Conservation (phyloP, 2,888 invertebrate genomes). For the Zelleria hepariella region DNA sequence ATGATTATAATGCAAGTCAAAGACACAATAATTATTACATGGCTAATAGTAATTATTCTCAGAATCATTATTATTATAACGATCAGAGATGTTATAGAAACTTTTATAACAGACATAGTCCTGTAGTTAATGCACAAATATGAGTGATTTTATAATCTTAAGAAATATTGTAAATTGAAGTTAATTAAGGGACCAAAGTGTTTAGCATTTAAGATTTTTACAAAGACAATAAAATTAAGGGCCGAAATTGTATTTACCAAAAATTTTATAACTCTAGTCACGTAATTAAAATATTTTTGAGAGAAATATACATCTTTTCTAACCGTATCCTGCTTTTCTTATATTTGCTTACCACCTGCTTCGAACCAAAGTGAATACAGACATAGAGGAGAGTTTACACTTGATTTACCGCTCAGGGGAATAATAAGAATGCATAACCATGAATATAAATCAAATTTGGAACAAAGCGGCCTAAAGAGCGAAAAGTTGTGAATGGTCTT, state of each 20-base stretch:
- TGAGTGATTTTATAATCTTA: slow-evolving; percentile 17
- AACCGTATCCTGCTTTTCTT: background rate
- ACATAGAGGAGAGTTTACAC: slow-evolving; percentile 21
- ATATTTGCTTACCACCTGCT: background rate
- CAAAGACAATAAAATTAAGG: background rate
- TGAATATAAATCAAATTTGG: slow-evolving; percentile 71
- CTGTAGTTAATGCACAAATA: slow-evolving; percentile 56
- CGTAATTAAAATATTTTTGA: background rate
- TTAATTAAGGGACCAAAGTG: background rate
- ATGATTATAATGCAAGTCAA: slow-evolving; percentile 31
- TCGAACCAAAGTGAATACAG: background rate
- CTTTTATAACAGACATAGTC: slow-evolving; percentile 45
- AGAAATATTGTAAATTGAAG: background rate
- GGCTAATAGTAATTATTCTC: slow-evolving; percentile 35
- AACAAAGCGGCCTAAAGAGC: slow-evolving; percentile 67
- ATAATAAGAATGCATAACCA: slow-evolving; percentile 59
- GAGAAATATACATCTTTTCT: background rate
- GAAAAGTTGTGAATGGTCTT: slow-evolving; percentile 65
- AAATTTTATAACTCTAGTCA: background rate
- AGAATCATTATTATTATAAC: slow-evolving; percentile 44
- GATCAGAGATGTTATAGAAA: slow-evolving; percentile 56
- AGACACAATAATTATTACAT: slow-evolving; percentile 38
- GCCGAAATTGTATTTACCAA: background rate
- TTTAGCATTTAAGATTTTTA: background rate
- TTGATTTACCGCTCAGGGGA: slow-evolving; percentile 55